These are phyloP conservation scores for Centrocercus urophasianus DNA, from an alignment of 2,113 vertebrate genomes.

Conservation along the genomic window DNA sequence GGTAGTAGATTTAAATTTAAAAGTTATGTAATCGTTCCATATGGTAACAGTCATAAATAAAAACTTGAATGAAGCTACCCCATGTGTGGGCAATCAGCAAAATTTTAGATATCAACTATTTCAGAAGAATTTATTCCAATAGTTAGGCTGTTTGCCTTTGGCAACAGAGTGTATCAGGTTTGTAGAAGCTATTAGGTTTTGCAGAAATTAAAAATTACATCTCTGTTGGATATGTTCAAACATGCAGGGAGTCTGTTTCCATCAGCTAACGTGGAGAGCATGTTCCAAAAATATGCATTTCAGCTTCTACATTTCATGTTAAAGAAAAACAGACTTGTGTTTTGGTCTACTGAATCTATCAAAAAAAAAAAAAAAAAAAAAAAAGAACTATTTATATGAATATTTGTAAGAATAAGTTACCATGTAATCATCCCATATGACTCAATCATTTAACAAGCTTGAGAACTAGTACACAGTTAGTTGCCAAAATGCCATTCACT, in stretches of 20 bases:
- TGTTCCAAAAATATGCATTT: slow-evolving; percentile 14
- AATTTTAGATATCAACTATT: slow-evolving; percentile 16
- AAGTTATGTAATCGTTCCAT: slow-evolving; percentile 52
- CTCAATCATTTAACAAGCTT: slow-evolving; percentile 33
- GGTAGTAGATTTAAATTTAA: neutral
- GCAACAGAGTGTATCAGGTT: neutral
- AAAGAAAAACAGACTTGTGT: neutral
- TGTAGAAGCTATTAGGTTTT: neutral
- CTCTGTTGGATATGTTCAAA: slow-evolving; percentile 1
- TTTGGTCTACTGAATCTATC: slow-evolving; percentile 48
- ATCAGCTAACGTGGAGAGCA: slow-evolving; percentile 5
- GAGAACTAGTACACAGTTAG: slow-evolving; percentile 16
- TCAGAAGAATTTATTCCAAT: neutral
- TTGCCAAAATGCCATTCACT: slow-evolving; percentile 37
- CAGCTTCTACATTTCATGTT: slow-evolving; percentile 22
- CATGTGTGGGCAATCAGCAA: neutral
- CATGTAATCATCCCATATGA: slow-evolving; percentile 32
- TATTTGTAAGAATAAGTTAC: slow-evolving; percentile 36
- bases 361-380: neutral
- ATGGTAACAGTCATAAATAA: slow-evolving; percentile 42
- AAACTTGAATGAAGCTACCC: slow-evolving; percentile 43
- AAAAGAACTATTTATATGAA: neutral
- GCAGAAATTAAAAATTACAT: neutral
- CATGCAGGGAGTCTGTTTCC: neutral
- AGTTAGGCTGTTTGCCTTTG: neutral